phyloP scores from a whole-genome alignment of 2,797 vertebrate genomes.

The Oryzias sinensis region DNA sequence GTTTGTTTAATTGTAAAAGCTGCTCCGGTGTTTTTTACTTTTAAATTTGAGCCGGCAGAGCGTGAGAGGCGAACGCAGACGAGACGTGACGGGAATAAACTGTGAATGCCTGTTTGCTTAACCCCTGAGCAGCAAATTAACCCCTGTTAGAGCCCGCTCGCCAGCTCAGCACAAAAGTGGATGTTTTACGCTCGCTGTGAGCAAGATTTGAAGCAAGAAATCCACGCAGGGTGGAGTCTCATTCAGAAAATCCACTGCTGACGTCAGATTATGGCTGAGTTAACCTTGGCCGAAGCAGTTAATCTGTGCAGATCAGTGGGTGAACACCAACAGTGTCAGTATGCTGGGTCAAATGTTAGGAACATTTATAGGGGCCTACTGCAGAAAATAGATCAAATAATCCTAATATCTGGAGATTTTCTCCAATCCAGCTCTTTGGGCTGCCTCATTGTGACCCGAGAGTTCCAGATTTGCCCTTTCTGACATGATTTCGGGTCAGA shows the following conservation, averaged over 20 bases:
- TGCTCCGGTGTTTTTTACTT: constrained; percentile 12
- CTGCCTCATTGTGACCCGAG: constrained; percentile 15
- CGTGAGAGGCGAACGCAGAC: constrained; percentile 11
- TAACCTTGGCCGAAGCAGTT: too few species aligned
- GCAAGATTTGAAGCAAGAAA: neutral
- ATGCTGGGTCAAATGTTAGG: too few species aligned
- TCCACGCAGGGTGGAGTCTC: too few species aligned
- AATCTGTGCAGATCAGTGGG: too few species aligned
- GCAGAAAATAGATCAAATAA: too few species aligned
- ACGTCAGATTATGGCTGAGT: too few species aligned
- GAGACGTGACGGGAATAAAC: constrained; percentile 35
- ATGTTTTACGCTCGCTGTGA: constrained; percentile 46
- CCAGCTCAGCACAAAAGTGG: constrained; percentile 62
- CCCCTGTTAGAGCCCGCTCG: constrained; percentile 70
- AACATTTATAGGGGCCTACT: too few species aligned
- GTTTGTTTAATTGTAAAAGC: constrained; percentile 42
- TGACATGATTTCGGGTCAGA: neutral
- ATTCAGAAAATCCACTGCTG: too few species aligned
- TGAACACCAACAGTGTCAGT: too few species aligned
- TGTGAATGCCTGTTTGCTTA: constrained; percentile 71
- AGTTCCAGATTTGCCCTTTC: neutral
- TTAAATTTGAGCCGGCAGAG: constrained; percentile 19
- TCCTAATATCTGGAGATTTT: too few species aligned
- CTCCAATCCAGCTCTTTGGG: too few species aligned
- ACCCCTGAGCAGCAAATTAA: constrained; percentile 75